These are phyloP conservation scores for Orthosia cruda DNA, from an alignment of 2,888 invertebrate genomes.

Conservation along the genomic window DNA sequence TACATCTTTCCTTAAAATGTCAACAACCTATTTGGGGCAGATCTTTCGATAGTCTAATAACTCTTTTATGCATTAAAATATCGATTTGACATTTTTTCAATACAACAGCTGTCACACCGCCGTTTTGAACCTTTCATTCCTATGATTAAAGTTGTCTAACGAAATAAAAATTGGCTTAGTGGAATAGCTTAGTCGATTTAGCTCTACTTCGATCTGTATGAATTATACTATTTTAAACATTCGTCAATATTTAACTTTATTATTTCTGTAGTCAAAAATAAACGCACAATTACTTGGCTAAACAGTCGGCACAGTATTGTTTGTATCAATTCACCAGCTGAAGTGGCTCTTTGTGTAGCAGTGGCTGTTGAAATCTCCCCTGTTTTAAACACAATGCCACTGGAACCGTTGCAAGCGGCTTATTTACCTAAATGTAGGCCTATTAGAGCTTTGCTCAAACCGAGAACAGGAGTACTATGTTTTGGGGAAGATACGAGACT, in stretches of 20 bases:
- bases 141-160: not conserved
- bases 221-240: not conserved
- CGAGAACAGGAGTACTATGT: constrained; percentile 18
- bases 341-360: constrained; percentile 46
- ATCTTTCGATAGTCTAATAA: too few relatives aligned
- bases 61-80: too few relatives aligned
- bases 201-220: not conserved
- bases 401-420: constrained; percentile 42
- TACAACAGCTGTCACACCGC: not conserved
- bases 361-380: constrained; percentile 35
- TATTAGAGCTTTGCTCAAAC: constrained; percentile 43
- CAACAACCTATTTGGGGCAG: too few relatives aligned
- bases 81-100: not conserved
- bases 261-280: not conserved
- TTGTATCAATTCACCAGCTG: constrained; percentile 52
- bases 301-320: constrained; percentile 43
- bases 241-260: not conserved
- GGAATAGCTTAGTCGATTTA: too few relatives aligned
- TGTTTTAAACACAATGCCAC: constrained; percentile 47
- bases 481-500: constrained; percentile 23
- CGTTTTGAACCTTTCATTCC: not conserved
- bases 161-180: not conserved
- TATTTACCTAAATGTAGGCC: constrained; percentile 55
- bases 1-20: not conserved
- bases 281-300: constrained; percentile 6